Evolutionary conservation across 2,888 invertebrate genomes (phyloP).

Genomic region (Brachynemurus nebulosus): DNA sequence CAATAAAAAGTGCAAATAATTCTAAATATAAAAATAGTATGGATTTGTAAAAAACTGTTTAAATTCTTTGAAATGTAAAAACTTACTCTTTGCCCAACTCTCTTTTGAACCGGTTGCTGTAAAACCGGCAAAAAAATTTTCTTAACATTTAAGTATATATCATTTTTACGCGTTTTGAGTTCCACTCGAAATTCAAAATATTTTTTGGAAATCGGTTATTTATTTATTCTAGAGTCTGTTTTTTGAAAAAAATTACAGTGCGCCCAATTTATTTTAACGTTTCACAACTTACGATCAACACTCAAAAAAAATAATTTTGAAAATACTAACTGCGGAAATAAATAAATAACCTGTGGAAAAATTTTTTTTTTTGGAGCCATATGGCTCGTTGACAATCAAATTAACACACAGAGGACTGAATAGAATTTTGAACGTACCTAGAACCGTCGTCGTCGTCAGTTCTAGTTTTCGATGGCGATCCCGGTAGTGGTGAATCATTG

Average conservation of each 20-base stretch:
- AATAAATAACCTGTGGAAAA: no score
- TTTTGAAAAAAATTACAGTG: neutral
- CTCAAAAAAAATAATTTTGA: no score
- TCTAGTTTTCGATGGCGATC: constrained; percentile 27
- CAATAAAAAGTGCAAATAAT: neutral
- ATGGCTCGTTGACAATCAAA: no score
- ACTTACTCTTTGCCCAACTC: neutral
- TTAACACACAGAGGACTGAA: no score
- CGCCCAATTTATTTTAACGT: no score
- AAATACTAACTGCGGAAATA: no score
- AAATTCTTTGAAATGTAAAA: constrained; percentile 1
- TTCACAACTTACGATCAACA: no score
- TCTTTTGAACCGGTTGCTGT: neutral
- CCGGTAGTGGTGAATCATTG: constrained; percentile 23
- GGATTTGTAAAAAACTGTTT: neutral
- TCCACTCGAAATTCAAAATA: no score
- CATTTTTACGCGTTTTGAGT: neutral
- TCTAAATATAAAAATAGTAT: neutral
- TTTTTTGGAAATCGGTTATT: neutral
- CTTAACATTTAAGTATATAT: neutral
- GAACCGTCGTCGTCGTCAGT: constrained; percentile 76
- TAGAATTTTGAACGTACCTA: constrained; percentile 57
- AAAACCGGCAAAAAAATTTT: neutral
- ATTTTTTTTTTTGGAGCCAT: no score
- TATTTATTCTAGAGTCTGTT: neutral